A percentile compares a stretch with the other conserved stretches of the same genome.
These are phyloP conservation scores for Siderastrea radians DNA, from an alignment of 92 coral and sea anemone genomes.

Conservation along the genomic window DNA sequence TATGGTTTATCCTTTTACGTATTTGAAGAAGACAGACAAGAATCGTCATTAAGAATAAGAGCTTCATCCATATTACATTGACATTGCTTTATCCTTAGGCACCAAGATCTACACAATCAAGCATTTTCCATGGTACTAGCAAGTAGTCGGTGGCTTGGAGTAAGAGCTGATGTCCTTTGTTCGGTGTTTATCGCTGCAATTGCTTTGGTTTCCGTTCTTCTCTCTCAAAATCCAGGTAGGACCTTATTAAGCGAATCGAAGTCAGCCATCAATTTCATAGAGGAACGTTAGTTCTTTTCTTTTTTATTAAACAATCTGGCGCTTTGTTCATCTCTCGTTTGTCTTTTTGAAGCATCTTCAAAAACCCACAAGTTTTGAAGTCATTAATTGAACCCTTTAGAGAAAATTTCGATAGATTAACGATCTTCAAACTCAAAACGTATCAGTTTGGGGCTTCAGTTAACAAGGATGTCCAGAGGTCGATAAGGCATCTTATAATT, in stretches of 20 bases:
- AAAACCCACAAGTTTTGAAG: too few relatives aligned
- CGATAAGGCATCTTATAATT: too few relatives aligned
- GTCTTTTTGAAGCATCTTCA: too few relatives aligned
- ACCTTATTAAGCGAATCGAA: too few relatives aligned
- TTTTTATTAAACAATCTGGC: neutral
- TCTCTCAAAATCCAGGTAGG: slow-evolving; percentile 36
- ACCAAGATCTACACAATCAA: slow-evolving; percentile 29
- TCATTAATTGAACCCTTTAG: too few relatives aligned
- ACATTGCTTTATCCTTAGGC: neutral
- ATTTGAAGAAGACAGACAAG: too few relatives aligned
- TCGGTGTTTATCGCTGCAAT: slow-evolving; percentile 26
- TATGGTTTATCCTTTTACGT: neutral
- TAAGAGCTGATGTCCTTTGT: slow-evolving; percentile 33
- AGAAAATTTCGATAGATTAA: too few relatives aligned
- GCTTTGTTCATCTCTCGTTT: neutral
- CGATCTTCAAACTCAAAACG: too few relatives aligned
- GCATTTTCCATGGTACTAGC: slow-evolving; percentile 35
- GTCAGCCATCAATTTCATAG: too few relatives aligned
- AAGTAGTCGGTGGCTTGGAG: slow-evolving; percentile 37
- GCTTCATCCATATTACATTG: neutral
- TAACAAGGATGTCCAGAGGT: too few relatives aligned
- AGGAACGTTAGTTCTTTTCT: neutral
- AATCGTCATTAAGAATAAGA: neutral
- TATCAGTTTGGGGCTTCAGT: neutral
- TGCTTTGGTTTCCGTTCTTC: slow-evolving; percentile 2